Evolutionary conservation across 1,140 invertebrate genomes (phyloP).

Genomic region (Drosophila pachea): DNA sequence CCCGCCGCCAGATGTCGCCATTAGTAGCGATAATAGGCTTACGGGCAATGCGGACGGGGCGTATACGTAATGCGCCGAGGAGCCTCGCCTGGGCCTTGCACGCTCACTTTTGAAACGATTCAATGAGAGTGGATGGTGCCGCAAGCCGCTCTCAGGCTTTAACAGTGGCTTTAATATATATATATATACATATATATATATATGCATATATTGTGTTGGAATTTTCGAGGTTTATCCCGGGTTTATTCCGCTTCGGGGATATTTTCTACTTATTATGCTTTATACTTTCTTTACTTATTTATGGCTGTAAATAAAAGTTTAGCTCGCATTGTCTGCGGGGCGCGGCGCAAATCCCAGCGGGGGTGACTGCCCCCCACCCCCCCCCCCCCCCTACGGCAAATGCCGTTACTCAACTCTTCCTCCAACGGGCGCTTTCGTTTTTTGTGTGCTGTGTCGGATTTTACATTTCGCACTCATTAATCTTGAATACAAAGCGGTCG

Average conservation of each 20-base stretch:
- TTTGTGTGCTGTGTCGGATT: slow-evolving; percentile 1
- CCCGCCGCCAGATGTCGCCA: slow-evolving; percentile 34
- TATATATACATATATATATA: too few relatives aligned
- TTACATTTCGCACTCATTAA: slow-evolving; percentile 33
- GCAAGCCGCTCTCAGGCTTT: too few relatives aligned
- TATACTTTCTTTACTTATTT: slow-evolving; percentile 9
- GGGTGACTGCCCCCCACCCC: neutral
- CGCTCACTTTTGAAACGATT: too few relatives aligned
- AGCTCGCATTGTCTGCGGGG: slow-evolving; percentile 14
- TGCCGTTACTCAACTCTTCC: slow-evolving; percentile 7
- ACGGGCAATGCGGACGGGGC: neutral
- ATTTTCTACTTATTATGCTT: slow-evolving; percentile 7
- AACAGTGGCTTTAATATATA: too few relatives aligned
- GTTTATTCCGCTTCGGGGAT: neutral
- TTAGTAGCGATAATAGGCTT: slow-evolving; percentile 41
- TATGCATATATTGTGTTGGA: neutral
- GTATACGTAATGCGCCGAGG: too few relatives aligned
- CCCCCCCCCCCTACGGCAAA: neutral
- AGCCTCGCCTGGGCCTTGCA: too few relatives aligned
- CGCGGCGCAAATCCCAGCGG: slow-evolving; percentile 6
- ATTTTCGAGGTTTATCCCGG: neutral
- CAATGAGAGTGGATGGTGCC: too few relatives aligned
- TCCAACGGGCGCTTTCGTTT: neutral
- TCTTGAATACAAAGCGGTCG: slow-evolving; percentile 41
- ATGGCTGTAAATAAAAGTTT: slow-evolving; percentile 33